Evolutionary conservation across 2,113 vertebrate genomes (phyloP), one percentile per base, ranked within the genome.

Genomic region (Corapipo altera): DNA sequence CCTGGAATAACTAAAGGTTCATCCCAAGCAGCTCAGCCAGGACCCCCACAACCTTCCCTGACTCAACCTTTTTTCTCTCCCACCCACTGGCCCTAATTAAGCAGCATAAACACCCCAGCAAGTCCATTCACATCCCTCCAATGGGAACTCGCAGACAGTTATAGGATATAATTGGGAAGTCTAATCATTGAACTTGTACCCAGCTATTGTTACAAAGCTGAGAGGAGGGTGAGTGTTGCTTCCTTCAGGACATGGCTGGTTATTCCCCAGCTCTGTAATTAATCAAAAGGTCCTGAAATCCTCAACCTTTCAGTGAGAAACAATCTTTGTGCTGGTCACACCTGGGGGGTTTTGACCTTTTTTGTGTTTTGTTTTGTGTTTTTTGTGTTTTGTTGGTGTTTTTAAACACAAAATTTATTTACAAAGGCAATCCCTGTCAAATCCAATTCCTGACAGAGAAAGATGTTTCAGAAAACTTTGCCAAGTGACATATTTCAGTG

Each of bases 101-200:
- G 82, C 26, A 65, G 81, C 85, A 96, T 78, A 48, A 95, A 82
- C 78, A 91, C 48, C 85, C 83, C 91, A 85, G 78, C 84, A 46
- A 92, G 88, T 93, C 71, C 84, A 96, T 95, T 95, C 93, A 91
- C 97, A 93, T 66, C 93, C 70, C 88, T 58, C 92, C 90, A 91
- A 75, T 93, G 98, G 98, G 97, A 98, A 98, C 93, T 70, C 82
- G 73, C 85, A 87, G 91, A 98, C 98, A 99, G 98, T 98, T 88
- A 96, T 95, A 97, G 98, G 98, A 98, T 98, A 98, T 97, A 98
- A 98, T 98, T 96, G 98, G 98, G 98, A 98, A 98, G 98, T 95
- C 59, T 59, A 91, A 96, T 95, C 95, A 88, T 67, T 96, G 97
- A 96, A 96, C 96, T 98, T 82, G 54, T 54, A 91, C 93, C 97